Base-by-base conservation (phyloP, 2,888 invertebrate genomes). In the Sinotaia quadrata region DNA sequence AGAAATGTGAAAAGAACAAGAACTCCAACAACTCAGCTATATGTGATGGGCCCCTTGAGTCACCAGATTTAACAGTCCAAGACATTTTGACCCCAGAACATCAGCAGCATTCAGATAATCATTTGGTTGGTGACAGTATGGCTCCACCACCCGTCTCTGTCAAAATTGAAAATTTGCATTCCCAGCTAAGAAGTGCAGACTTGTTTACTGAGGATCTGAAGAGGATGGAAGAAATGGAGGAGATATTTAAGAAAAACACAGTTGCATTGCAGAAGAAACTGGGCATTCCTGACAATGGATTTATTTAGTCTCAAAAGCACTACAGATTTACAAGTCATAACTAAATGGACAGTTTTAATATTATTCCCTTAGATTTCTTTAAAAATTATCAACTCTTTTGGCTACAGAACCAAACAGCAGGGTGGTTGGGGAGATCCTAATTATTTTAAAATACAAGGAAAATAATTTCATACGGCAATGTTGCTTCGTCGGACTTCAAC, bases 241-340 rank as follows among this genome's bases (percentile, higher is more conserved):
- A 71, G 47, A 77, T 82, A 29, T 85, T 84, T 67, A 77, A 76
- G 58, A 80, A 78, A 31, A 78, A 77, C 18, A 76, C 82, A 2
- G 31, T 81, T 33, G 65, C 73, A 21, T 69, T 84, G 34, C 84
- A 84, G 74, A 84, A 80, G 65, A 79, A 80, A 59, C 68, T 84
- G 27, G 84, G 83, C 1, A 74, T 84, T 12, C 75, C 74, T 33
- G 71, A 77, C 4, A 73, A 69, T 69, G 82, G 81, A 5, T 75
- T 81, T 67, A 71, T 83, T 15, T 56, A 47, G n/a, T n/a, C n/a
- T n/a, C n/a, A n/a, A n/a, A n/a, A n/a, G n/a, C n/a, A n/a, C n/a
- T n/a, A n/a, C n/a, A n/a, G n/a, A n/a, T n/a, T n/a, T n/a, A n/a
- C n/a, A n/a, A n/a, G n/a, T n/a, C n/a, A n/a, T n/a, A n/a, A n/a